Evolutionary conservation across 2,113 vertebrate genomes (phyloP).

Genomic region (Mesoclemmys tuberculata): DNA sequence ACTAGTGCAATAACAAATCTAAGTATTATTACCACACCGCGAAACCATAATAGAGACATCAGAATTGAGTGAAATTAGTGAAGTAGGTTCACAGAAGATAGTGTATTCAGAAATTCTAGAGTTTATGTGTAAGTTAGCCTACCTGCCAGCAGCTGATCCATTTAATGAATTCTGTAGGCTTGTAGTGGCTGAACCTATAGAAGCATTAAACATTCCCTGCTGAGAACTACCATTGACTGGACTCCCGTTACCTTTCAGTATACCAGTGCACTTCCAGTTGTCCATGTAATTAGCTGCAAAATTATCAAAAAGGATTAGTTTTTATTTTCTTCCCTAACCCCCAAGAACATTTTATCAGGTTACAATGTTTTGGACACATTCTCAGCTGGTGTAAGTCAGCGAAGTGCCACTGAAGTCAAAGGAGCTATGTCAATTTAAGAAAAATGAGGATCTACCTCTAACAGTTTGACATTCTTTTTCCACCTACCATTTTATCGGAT

Average conservation of each 20-base stretch:
- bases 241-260: constrained; percentile 97
- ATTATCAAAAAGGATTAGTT: background rate
- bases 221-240: constrained; percentile 90
- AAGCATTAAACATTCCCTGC: constrained; percentile 86
- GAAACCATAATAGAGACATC: background rate
- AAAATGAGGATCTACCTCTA: background rate
- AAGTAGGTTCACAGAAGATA: constrained; percentile 8
- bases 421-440: background rate
- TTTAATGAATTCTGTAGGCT: constrained; percentile 89
- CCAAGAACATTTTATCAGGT: background rate
- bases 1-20: background rate
- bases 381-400: accelerated
- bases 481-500: background rate
- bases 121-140: constrained; percentile 68
- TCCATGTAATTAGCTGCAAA: constrained; percentile 97
- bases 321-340: constrained; percentile 6
- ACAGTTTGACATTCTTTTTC: background rate
- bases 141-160: constrained; percentile 93
- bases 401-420: background rate
- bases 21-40: background rate
- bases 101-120: background rate
- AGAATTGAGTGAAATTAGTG: constrained; percentile 3
- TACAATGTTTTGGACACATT: background rate
- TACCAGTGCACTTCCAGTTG: constrained; percentile 98
- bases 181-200: constrained; percentile 84